Evolutionary conservation across 1,140 invertebrate species (phyloP).

Genomic region (Drosophila kurseongensis): DNA sequence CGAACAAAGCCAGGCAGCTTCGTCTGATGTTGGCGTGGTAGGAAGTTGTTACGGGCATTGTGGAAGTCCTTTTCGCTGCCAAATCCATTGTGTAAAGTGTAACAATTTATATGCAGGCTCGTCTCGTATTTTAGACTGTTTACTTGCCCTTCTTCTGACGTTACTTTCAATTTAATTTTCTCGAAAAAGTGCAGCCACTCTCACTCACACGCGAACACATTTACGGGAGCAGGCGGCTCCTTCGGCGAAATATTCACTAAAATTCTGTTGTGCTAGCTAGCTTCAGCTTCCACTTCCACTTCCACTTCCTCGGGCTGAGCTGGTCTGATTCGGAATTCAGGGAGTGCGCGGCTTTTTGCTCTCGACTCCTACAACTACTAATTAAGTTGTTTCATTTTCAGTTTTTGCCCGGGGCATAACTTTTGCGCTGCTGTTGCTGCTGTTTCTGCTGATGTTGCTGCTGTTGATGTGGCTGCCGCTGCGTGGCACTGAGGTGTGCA

Average conservation of each 20-base stretch:
- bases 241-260: constrained; percentile 63
- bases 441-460: constrained; percentile 16
- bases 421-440: constrained; percentile 39
- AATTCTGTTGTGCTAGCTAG: constrained; percentile 38
- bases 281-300: constrained; percentile 2
- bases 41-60: constrained; percentile 63
- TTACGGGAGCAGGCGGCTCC: constrained; percentile 38
- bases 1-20: constrained; percentile 63
- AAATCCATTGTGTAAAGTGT: constrained; percentile 74
- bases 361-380: constrained; percentile 66
- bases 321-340: constrained; percentile 29
- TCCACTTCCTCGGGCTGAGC: constrained; percentile 7
- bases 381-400: constrained; percentile 83
- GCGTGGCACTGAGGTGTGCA: constrained; percentile 61
- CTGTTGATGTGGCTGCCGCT: constrained; percentile 34
- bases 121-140: constrained; percentile 40
- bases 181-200: constrained; percentile 32
- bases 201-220: constrained; percentile 52
- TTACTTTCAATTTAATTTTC: constrained; percentile 58
- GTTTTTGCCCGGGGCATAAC: constrained; percentile 75
- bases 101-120: constrained; percentile 54
- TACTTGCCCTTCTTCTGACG: constrained; percentile 18
- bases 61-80: constrained; percentile 62
- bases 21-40: constrained; percentile 29
- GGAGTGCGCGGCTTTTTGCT: constrained; percentile 50